Evolutionary conservation across 2,797 vertebrate genomes (phyloP).

Genomic region (Antennarius maculatus): DNA sequence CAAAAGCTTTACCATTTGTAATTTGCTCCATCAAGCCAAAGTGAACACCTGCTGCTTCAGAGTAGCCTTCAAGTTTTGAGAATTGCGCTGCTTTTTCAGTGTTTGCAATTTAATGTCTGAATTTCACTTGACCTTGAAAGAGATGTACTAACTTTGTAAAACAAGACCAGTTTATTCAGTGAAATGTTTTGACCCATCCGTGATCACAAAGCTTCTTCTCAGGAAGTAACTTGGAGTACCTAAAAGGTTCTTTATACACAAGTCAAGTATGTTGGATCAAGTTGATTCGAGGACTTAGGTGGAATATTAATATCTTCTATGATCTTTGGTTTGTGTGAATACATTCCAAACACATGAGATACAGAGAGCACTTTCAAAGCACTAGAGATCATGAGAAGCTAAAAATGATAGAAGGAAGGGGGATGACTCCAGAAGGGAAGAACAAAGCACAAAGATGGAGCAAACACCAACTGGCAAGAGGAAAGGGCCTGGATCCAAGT

Average conservation of each 20-base stretch:
- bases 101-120: conserved; percentile 3
- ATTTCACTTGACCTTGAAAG: background rate
- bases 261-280: background rate
- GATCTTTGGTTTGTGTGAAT: conserved; percentile 21
- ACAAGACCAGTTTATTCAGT: background rate
- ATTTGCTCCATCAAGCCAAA: conserved; percentile 2
- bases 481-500: conserved; percentile 4
- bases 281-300: background rate
- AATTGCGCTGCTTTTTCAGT: conserved; percentile 17
- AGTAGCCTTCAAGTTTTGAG: conserved; percentile 19
- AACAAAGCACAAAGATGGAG: conserved; percentile 35
- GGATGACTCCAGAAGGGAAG: conserved; percentile 45
- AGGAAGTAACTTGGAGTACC: too few species aligned
- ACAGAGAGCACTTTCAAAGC: conserved; percentile 43
- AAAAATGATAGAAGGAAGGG: conserved; percentile 44
- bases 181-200: too few species aligned
- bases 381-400: conserved; percentile 35
- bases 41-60: background rate
- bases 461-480: conserved; percentile 20
- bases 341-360: conserved; percentile 19
- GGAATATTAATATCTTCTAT: background rate
- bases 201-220: too few species aligned
- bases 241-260: background rate
- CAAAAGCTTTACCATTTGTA: conserved; percentile 33
- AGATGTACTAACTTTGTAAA: background rate